A percentile compares a stretch with the other conserved stretches of the same genome.
phyloP scores from a whole-genome alignment of 2,888 invertebrate species.

The Hetaerina titia region DNA sequence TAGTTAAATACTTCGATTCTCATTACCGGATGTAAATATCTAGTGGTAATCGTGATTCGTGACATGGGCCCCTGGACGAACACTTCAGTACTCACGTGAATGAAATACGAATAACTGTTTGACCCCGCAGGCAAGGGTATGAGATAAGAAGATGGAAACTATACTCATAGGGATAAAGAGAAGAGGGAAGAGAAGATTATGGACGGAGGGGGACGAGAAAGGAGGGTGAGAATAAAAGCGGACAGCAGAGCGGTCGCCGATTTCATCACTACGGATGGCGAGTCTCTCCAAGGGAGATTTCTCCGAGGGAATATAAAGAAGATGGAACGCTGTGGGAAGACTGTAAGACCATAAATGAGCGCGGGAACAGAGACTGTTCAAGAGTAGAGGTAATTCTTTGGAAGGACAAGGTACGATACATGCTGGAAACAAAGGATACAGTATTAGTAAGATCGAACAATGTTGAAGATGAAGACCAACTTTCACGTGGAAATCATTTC shows the following conservation, averaged over 20 bases:
- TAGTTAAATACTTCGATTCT: too few species aligned
- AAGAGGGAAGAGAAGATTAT: not conserved
- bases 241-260: not conserved
- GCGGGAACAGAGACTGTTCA: not conserved
- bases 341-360: not conserved
- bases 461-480: too few species aligned
- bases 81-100: too few species aligned
- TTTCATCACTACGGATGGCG: not conserved
- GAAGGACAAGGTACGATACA: not conserved
- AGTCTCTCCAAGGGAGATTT: not conserved
- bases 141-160: not conserved
- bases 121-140: not conserved
- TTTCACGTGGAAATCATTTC: too few species aligned
- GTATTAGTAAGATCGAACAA: too few species aligned
- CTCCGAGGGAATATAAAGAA: not conserved
- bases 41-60: too few species aligned
- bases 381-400: not conserved
- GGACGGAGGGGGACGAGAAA: not conserved
- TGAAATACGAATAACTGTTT: not conserved
- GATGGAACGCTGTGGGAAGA: not conserved
- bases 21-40: too few species aligned
- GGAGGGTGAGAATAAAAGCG: conserved; percentile 2
- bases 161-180: not conserved
- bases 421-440: not conserved
- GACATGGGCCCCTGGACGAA: too few species aligned